Evolutionary conservation across 2,113 vertebrate genomes (phyloP).

Genomic region (Tauraco erythrolophus): DNA sequence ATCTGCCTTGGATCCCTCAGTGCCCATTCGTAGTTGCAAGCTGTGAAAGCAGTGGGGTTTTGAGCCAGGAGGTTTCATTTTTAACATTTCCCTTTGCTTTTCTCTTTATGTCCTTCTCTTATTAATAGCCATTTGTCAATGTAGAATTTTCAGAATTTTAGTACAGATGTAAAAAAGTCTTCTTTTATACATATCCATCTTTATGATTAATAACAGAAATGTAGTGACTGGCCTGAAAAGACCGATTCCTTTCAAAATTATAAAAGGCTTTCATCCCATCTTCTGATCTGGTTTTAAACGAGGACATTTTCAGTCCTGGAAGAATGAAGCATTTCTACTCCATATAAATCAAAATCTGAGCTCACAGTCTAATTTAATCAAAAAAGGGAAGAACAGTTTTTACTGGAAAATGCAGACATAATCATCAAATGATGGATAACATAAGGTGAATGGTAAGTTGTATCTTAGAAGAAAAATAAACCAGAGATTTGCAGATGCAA

Average conservation of each 20-base stretch:
- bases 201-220: neutral
- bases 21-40: neutral
- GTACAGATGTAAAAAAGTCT: neutral
- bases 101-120: neutral
- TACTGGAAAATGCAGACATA: neutral
- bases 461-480: neutral
- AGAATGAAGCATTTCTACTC: neutral
- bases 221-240: neutral
- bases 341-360: neutral
- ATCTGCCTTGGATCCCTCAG: neutral
- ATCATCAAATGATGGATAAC: neutral
- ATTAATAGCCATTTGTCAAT: neutral
- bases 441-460: neutral
- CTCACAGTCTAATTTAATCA: neutral
- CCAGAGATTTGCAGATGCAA: neutral
- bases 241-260: neutral
- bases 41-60: neutral
- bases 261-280: neutral
- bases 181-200: neutral
- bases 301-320: neutral
- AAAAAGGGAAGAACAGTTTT: neutral
- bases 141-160: neutral
- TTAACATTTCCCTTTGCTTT: neutral
- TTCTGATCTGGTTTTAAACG: neutral
- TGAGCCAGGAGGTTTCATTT: neutral